Evolutionary conservation across 2,888 invertebrate species (phyloP).

Genomic region (Anthophora plumipes): DNA sequence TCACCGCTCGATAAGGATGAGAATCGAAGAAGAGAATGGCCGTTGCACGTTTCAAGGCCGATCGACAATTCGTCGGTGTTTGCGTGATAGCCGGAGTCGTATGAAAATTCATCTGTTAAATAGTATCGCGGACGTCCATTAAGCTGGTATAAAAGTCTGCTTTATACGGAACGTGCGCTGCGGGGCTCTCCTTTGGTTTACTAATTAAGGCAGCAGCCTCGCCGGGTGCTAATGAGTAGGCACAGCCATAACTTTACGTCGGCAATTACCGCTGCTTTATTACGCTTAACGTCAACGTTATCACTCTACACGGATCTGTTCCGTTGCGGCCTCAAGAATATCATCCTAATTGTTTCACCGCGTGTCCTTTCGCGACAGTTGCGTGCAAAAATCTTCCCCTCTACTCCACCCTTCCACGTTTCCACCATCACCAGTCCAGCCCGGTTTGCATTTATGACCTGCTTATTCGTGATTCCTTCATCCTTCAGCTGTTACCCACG

Average conservation of each 20-base stretch:
- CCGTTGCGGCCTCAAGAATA: slow-evolving; percentile 36
- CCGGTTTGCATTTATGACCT: too few species aligned
- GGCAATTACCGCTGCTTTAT: slow-evolving; percentile 78
- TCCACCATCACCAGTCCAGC: too few species aligned
- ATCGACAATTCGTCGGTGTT: neutral
- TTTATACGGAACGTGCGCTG: slow-evolving; percentile 66
- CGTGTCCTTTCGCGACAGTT: slow-evolving; percentile 37
- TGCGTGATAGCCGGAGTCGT: neutral
- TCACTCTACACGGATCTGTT: slow-evolving; percentile 69
- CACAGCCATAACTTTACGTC: slow-evolving; percentile 70
- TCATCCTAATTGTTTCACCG: slow-evolving; percentile 48
- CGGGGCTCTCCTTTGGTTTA: slow-evolving; percentile 62
- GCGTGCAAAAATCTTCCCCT: neutral
- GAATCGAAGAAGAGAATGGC: neutral
- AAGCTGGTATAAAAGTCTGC: slow-evolving; percentile 42
- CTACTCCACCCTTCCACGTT: too few species aligned
- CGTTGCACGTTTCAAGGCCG: neutral
- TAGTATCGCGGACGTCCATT: slow-evolving; percentile 61
- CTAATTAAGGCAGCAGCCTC: slow-evolving; percentile 70
- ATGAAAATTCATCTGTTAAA: slow-evolving; percentile 68
- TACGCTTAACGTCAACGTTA: slow-evolving; percentile 74
- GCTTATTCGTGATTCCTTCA: neutral
- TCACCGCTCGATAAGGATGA: neutral
- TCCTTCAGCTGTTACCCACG: too few species aligned
- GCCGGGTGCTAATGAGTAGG: slow-evolving; percentile 72